phyloP scores from a whole-genome alignment of 2,113 vertebrate species.

The Corythaeola cristata region DNA sequence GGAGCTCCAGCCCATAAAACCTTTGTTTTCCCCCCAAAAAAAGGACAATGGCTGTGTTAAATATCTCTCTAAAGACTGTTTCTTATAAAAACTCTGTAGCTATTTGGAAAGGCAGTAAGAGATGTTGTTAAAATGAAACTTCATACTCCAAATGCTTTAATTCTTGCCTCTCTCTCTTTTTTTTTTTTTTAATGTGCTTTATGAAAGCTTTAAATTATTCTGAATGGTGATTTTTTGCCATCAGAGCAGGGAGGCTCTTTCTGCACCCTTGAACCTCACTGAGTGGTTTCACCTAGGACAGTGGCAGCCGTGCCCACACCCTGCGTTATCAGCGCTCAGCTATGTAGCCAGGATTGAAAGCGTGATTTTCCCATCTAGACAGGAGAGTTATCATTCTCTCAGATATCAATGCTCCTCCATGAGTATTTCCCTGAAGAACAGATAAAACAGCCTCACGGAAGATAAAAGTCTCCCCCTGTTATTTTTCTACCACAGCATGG shows the following conservation, averaged over 20 bases:
- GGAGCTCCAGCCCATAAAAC: background rate
- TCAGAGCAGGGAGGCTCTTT: background rate
- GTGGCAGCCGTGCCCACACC: background rate
- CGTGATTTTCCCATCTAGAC: background rate
- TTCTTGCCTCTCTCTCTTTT: background rate
- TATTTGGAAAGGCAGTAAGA: background rate
- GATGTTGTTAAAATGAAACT: background rate
- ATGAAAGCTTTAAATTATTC: background rate
- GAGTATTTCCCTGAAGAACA: background rate
- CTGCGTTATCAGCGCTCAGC: accelerated
- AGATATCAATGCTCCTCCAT: accelerated
- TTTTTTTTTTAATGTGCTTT: background rate
- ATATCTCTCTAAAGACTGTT: background rate
- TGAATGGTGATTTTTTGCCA: background rate
- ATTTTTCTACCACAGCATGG: background rate
- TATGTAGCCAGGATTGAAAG: background rate
- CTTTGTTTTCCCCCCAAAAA: background rate
- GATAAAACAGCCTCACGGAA: background rate
- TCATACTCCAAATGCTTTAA: background rate
- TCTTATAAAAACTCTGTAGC: background rate
- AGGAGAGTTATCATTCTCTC: background rate
- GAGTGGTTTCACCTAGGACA: background rate
- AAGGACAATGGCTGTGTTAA: background rate
- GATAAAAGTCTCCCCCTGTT: background rate
- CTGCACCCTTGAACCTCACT: background rate